Evolutionary conservation across 1,140 invertebrate genomes (phyloP), one percentile per base, ranked within the genome.

Genomic region (Acromyrmex heyeri): DNA sequence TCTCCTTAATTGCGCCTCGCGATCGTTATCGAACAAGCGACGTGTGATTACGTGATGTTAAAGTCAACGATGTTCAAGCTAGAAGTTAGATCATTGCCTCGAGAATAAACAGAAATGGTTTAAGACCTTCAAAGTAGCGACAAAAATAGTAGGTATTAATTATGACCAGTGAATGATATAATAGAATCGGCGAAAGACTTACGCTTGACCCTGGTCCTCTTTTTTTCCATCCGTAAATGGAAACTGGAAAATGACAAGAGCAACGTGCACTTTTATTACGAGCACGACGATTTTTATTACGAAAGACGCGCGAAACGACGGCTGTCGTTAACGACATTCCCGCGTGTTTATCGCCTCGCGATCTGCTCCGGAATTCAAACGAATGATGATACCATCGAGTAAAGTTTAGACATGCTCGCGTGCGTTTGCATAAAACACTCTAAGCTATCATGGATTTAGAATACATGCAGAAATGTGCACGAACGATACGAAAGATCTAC

Each of bases 321-420:
- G 24, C 44, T 14, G 27, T 85, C 57, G 65, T 89, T 90, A 88
- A 79, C 64, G 59, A 62, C 67, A 82, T 89, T 89, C 69, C 62
- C 55, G 27, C 62, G 24, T 55, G 86, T 86, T 85, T 73, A 27
- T 59, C 86, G 61, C 30, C 75, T 64, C 21, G 12, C 27, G n/a
- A 14, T 16, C 14, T 57, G 59, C 48, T n/a, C 30, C 48, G 34
- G 12, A 48, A 72, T 79, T 34, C 53, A n/a, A 82, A 69, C 82
- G 79, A 77, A 21, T 12, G 38, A 27, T 14, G n/a, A 57, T 77
- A 64, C 27, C 62, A 44, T 21, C 24, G 64, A 65, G 21, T 21
- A 48, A 38, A 48, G 50, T 69, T 81, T 69, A 59, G 21, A 34
- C 38, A 30, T 14, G 44, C 44, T 61, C 34, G 34, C 12, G 61